phyloP scores from a whole-genome alignment of 2,113 vertebrate genomes.

The Indicator indicator region DNA sequence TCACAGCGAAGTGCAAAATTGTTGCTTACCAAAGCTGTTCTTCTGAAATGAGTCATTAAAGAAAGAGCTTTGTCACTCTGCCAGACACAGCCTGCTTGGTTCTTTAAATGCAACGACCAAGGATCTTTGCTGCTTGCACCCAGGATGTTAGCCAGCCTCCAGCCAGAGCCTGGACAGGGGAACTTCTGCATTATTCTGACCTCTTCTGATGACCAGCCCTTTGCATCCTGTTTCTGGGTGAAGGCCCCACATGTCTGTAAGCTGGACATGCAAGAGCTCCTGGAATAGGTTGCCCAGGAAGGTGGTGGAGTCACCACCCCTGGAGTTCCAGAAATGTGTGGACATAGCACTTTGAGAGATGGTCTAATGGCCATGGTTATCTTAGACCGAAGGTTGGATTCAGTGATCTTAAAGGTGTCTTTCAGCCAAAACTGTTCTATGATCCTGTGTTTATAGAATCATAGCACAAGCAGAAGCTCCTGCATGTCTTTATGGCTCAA shows the following conservation, averaged over 20 bases:
- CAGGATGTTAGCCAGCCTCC: not conserved
- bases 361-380: too few relatives aligned
- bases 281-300: too few relatives aligned
- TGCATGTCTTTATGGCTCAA: not conserved
- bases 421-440: too few relatives aligned
- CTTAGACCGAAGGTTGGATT: too few relatives aligned
- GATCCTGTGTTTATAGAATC: too few relatives aligned
- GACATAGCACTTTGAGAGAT: too few relatives aligned
- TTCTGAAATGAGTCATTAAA: slow-evolving; percentile 37
- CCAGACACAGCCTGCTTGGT: not conserved
- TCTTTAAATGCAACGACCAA: not conserved
- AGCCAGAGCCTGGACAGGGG: not conserved
- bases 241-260: not conserved
- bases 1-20: not conserved
- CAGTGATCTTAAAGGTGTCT: too few relatives aligned
- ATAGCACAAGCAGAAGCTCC: too few relatives aligned
- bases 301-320: too few relatives aligned
- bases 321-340: too few relatives aligned
- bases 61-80: not conserved
- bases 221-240: not conserved
- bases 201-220: not conserved
- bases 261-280: too few relatives aligned
- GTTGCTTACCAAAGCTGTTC: slow-evolving; percentile 29
- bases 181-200: not conserved
- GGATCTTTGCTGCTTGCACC: not conserved